Evolutionary conservation across 1,140 invertebrate species (phyloP).

Genomic region (Zeugodacus cucurbitae): DNA sequence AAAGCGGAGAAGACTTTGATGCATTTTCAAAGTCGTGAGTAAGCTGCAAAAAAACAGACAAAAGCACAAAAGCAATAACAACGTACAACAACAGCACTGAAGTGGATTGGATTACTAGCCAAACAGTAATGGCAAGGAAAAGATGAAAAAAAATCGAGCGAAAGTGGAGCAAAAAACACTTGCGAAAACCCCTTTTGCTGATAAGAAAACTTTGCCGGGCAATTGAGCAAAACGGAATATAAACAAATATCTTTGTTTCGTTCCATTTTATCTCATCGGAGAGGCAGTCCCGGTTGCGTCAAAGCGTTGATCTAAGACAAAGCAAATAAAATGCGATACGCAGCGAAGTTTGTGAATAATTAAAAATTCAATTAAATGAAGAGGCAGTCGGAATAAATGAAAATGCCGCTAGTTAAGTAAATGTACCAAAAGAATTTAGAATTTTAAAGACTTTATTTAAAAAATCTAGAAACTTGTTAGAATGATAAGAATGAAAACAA

Average conservation of each 20-base stretch:
- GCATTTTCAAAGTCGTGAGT: constrained; percentile 1
- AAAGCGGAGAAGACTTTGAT: not conserved
- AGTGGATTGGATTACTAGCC: not conserved
- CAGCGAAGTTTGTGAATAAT: constrained; percentile 11
- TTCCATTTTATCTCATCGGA: not conserved
- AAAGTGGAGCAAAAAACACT: not conserved
- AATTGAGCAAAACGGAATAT: not conserved
- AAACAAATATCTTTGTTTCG: not conserved
- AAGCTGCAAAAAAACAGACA: not conserved
- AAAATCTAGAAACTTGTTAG: no score
- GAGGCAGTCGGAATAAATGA: not conserved
- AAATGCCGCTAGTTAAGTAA: not conserved
- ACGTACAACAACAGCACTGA: not conserved
- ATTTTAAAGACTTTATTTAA: no score
- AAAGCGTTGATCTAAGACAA: not conserved
- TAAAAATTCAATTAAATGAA: not conserved
- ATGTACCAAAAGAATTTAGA: no score
- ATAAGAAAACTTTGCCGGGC: constrained; percentile 14
- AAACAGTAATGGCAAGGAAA: not conserved
- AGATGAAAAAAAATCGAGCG: not conserved
- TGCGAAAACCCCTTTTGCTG: not conserved
- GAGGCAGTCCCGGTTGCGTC: not conserved
- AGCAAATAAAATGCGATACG: not conserved
- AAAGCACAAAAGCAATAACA: not conserved
- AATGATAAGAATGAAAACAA: no score